Conservation (phyloP, 2,113 vertebrate species). For the Bufo bufo region DNA sequence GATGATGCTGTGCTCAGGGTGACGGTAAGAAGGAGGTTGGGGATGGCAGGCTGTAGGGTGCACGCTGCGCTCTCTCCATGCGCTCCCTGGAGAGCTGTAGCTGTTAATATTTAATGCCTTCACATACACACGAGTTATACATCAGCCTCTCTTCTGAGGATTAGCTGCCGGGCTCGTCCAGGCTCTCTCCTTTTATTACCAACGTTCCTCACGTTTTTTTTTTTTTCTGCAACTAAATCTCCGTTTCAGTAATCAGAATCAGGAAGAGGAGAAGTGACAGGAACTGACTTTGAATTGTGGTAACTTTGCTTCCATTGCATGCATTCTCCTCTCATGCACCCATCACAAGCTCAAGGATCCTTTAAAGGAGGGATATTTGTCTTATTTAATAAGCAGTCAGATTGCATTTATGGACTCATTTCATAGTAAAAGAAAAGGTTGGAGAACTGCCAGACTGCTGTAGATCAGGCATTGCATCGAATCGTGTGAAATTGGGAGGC, state of each 20-base stretch:
- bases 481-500: too few relatives aligned
- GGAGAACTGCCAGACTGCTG: too few relatives aligned
- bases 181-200: constrained; percentile 61
- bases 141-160: constrained; percentile 63
- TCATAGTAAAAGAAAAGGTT: too few relatives aligned
- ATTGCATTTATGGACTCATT: neutral
- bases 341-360: neutral
- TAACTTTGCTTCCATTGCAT: constrained; percentile 13
- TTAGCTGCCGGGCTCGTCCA: constrained; percentile 62
- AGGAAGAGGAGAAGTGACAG: neutral
- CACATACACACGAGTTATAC: constrained; percentile 64
- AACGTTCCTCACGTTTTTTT: constrained; percentile 44
- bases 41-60: constrained; percentile 40
- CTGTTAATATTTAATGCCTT: constrained; percentile 70
- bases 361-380: neutral
- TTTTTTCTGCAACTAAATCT: constrained; percentile 29
- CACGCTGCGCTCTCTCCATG: constrained; percentile 64
- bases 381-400: neutral
- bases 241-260: constrained; percentile 34
- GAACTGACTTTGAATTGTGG: constrained; percentile 30
- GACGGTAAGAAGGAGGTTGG: constrained; percentile 17
- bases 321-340: neutral
- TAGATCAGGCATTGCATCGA: too few relatives aligned
- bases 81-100: constrained; percentile 67
- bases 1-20: constrained; percentile 15